Conservation (phyloP, 2,797 vertebrate species). For the Sorex maritimensis region DNA sequence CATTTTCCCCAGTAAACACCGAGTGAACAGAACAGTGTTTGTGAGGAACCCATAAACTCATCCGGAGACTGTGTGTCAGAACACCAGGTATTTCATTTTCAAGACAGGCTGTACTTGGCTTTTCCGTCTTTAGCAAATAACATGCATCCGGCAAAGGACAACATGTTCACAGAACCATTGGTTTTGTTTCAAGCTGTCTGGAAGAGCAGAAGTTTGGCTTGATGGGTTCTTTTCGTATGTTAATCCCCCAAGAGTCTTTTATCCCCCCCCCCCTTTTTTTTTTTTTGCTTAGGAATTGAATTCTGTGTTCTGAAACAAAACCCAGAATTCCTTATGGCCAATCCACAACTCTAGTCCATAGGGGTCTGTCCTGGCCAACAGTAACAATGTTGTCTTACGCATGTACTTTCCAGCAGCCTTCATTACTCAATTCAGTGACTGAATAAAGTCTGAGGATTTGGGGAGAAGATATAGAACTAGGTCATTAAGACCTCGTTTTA, state of each 20-base stretch:
- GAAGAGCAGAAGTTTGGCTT: conserved; percentile 17
- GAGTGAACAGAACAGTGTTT: conserved; percentile 69
- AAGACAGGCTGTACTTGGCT: conserved; percentile 68
- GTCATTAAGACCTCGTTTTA: conserved; percentile 36
- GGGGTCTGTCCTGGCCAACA: conserved; percentile 63
- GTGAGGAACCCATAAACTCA: conserved; percentile 50
- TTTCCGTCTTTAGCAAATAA: conserved; percentile 66
- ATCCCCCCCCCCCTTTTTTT: background rate
- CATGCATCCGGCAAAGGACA: conserved; percentile 13
- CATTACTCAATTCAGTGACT: conserved; percentile 44
- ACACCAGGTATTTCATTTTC: conserved; percentile 55
- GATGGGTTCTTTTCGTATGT: background rate
- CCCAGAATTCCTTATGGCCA: conserved; percentile 2
- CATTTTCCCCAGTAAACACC: conserved; percentile 59
- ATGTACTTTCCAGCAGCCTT: conserved; percentile 68
- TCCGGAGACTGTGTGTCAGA: conserved; percentile 73
- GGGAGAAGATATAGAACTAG: conserved; percentile 46
- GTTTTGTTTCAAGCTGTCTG: conserved; percentile 54
- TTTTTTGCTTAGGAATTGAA: conserved; percentile 76
- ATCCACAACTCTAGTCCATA: background rate
- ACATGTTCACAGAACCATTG: conserved; percentile 36
- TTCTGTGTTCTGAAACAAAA: conserved; percentile 76
- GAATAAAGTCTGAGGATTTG: conserved; percentile 70
- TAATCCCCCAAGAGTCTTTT: conserved; percentile 6
- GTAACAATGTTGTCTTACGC: conserved; percentile 65